Conservation (phyloP, 2,797 vertebrate genomes). For the Squalus acanthias region DNA sequence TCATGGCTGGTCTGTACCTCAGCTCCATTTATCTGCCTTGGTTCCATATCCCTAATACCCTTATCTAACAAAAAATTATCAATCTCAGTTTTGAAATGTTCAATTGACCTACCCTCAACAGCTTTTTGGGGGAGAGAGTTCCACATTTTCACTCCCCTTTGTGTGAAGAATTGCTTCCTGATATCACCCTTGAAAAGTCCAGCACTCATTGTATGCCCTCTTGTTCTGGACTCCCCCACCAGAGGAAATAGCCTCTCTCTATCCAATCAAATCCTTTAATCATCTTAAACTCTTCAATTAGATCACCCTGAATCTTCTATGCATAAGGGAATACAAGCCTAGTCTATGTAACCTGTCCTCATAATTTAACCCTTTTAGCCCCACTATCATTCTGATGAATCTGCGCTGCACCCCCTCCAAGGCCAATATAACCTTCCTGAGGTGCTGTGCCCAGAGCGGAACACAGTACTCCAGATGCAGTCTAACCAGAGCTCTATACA, state of each 20-base stretch:
- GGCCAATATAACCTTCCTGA: background rate
- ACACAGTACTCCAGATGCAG: background rate
- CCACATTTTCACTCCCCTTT: background rate
- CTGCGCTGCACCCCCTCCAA: background rate
- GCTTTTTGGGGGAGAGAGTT: background rate
- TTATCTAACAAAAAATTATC: too few species aligned
- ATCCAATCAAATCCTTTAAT: background rate
- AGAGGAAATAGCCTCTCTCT: background rate
- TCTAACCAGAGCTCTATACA: too few species aligned
- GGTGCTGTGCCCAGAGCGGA: background rate
- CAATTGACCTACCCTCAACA: too few species aligned
- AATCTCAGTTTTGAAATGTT: background rate
- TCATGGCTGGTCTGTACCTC: background rate
- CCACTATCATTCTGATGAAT: background rate
- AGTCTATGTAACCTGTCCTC: background rate
- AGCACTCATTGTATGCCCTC: background rate
- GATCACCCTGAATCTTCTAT: background rate
- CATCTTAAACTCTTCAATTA: too few species aligned
- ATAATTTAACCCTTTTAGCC: background rate
- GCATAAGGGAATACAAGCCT: background rate
- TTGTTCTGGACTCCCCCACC: background rate
- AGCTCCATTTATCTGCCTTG: background rate
- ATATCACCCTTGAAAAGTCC: background rate
- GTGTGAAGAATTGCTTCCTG: background rate
- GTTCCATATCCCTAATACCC: background rate